Evolutionary conservation across 1,140 invertebrate genomes (phyloP), one percentile per base, ranked within the genome.

Genomic region (Cyrtorhinus lividipennis): DNA sequence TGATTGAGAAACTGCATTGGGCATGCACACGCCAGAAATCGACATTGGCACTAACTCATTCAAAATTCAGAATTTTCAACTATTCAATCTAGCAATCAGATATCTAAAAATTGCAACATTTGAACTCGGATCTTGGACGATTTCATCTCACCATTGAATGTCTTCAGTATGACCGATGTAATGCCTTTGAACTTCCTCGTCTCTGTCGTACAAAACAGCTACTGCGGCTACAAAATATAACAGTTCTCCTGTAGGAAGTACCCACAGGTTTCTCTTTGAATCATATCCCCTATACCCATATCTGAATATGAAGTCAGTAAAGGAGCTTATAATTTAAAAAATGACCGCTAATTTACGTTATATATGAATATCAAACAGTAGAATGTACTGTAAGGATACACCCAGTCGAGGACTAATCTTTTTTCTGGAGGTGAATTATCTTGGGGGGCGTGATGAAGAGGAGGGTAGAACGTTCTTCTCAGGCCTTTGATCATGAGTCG

Each of bases 131-230:
- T n/a, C 24, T n/a, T 20, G 10, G 24, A 2, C 2, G 20, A 60
- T 58, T 64, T n/a, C n/a, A n/a, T n/a, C n/a, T n/a, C n/a, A 71
- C 70, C 70, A 71, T 64, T 69, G 68, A 65, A 97, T 93, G 70
- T 97, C 94, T 73, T 95, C 92, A 0, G 91, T 95, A 71, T 98
- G 94, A 2, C 90, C 92, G 8, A 81, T 83, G 70, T 97, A 98
- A 73, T 96, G 92, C 62, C 93, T 76, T 76, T 98, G 94, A 1
- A 84, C 81, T 67, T 93, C 86, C 72, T 94, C 90, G 65, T 92
- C 87, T 57, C 87, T 77, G 73, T 96, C 91, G 70, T 89, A 92
- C 69, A 98, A 81, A 10, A 98, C 84, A 0, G 90, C 92, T 1
- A 96, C 85, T 0, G 91, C 89, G 0, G 90, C 92, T 1, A 94